phyloP scores from a whole-genome alignment of 1,140 invertebrate species.

The Drosophila pallidifrons region DNA sequence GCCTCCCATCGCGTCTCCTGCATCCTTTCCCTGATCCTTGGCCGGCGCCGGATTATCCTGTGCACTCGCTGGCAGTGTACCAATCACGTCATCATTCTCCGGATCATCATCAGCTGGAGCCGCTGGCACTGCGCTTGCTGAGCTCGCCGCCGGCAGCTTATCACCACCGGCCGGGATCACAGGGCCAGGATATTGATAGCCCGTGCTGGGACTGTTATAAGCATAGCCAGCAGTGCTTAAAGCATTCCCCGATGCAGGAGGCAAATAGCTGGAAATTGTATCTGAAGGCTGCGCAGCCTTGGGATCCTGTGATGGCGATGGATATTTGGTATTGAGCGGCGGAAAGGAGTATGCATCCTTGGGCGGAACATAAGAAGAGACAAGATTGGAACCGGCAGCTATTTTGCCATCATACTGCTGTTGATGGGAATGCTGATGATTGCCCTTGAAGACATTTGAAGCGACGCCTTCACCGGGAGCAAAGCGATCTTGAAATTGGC shows the following conservation, averaged over 20 bases:
- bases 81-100: conserved; percentile 70
- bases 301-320: conserved; percentile 63
- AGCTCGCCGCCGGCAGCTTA: conserved; percentile 59
- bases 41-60: conserved; percentile 57
- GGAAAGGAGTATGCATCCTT: conserved; percentile 78
- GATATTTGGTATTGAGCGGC: conserved; percentile 72
- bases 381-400: conserved; percentile 58
- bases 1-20: conserved; percentile 27
- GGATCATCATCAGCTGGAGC: conserved; percentile 53
- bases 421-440: conserved; percentile 58
- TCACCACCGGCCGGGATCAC: conserved; percentile 48
- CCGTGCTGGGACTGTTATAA: conserved; percentile 55
- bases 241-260: conserved; percentile 71
- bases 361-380: conserved; percentile 63
- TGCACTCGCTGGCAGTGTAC: conserved; percentile 76
- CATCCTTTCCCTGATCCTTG: conserved; percentile 52
- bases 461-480: conserved; percentile 74
- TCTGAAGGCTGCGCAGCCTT: conserved; percentile 64
- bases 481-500: conserved; percentile 67
- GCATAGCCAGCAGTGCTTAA: conserved; percentile 55
- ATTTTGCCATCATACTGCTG: conserved; percentile 52
- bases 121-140: conserved; percentile 33
- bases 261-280: conserved; percentile 70
- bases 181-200: conserved; percentile 70
- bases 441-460: conserved; percentile 58